Percentiles rank a stretch among this genome's conserved stretches.
These are phyloP conservation scores for Paralichthys olivaceus DNA, from an alignment of 2,113 vertebrate species.

Conservation along the genomic window DNA sequence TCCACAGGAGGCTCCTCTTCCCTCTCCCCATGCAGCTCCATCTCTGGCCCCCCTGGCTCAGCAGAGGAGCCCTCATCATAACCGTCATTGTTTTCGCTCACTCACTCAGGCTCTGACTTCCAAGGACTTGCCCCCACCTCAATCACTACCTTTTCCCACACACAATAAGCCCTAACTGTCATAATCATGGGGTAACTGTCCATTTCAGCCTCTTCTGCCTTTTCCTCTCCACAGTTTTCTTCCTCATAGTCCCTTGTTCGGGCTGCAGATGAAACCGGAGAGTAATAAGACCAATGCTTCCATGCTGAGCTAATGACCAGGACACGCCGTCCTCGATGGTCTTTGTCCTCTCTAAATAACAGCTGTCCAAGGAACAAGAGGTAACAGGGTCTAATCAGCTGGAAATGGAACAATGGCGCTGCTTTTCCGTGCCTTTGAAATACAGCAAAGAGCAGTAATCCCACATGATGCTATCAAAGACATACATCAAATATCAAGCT, in stretches of 20 bases:
- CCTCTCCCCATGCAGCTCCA: constrained; percentile 45
- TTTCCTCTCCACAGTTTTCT: neutral
- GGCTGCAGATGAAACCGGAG: constrained; percentile 23
- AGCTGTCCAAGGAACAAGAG: constrained; percentile 56
- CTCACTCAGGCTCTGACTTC: constrained; percentile 42
- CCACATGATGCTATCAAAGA: constrained; percentile 28
- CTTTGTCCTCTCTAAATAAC: constrained; percentile 50
- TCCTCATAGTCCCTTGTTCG: constrained; percentile 1
- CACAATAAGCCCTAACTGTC: constrained; percentile 47
- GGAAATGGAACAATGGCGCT: constrained; percentile 45
- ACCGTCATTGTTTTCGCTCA: constrained; percentile 66
- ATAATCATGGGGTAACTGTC: constrained; percentile 60
- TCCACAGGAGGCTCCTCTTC: constrained; percentile 52
- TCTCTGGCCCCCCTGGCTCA: constrained; percentile 45
- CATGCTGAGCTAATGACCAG: constrained; percentile 62
- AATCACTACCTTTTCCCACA: constrained; percentile 49
- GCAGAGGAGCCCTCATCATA: constrained; percentile 64
- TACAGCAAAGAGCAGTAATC: constrained; percentile 17
- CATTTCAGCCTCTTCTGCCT: constrained; percentile 15
- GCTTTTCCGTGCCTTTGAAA: constrained; percentile 47
- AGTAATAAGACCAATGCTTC: constrained; percentile 55
- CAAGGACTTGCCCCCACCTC: constrained; percentile 49
- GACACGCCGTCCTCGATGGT: constrained; percentile 37
- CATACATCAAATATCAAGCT: constrained; percentile 29
- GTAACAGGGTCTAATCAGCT: constrained; percentile 58